These are phyloP conservation scores for Aix galericulata DNA, from an alignment of 2,113 vertebrate species.

Conservation along the genomic window DNA sequence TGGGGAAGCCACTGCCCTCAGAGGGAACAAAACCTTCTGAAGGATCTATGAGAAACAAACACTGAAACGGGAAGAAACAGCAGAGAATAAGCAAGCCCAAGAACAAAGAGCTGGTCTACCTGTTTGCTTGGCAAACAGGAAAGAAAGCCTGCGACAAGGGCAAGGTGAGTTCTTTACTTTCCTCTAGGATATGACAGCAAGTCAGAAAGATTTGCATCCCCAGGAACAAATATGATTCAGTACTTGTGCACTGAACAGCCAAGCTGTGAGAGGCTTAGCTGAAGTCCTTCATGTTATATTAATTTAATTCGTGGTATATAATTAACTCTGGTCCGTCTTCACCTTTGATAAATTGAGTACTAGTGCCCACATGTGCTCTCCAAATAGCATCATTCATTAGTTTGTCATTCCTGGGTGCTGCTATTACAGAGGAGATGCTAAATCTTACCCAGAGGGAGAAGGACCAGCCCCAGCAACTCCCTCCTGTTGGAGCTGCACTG, in stretches of 20 bases:
- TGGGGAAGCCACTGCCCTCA: neutral
- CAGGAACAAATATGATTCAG: neutral
- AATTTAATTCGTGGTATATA: neutral
- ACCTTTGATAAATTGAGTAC: neutral
- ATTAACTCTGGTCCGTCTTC: slow-evolving; percentile 3
- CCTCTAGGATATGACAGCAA: neutral
- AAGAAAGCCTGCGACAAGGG: neutral
- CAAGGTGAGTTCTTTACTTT: neutral
- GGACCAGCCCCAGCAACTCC: neutral
- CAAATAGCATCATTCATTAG: neutral
- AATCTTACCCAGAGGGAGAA: neutral
- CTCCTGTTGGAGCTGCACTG: neutral
- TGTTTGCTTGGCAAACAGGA: neutral
- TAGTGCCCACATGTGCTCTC: neutral
- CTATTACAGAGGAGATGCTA: neutral
- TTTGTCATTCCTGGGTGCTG: neutral
- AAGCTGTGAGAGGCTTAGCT: neutral
- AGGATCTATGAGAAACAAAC: neutral
- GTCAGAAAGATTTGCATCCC: neutral
- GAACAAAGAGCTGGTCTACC: neutral
- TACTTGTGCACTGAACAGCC: neutral
- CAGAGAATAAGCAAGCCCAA: neutral
- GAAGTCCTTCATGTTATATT: neutral
- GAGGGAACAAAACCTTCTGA: neutral
- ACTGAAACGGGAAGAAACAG: neutral